Evolutionary conservation across 2,888 invertebrate genomes (phyloP), one percentile per base, ranked within the genome.

Genomic region (Petrolisthes manimaculis): DNA sequence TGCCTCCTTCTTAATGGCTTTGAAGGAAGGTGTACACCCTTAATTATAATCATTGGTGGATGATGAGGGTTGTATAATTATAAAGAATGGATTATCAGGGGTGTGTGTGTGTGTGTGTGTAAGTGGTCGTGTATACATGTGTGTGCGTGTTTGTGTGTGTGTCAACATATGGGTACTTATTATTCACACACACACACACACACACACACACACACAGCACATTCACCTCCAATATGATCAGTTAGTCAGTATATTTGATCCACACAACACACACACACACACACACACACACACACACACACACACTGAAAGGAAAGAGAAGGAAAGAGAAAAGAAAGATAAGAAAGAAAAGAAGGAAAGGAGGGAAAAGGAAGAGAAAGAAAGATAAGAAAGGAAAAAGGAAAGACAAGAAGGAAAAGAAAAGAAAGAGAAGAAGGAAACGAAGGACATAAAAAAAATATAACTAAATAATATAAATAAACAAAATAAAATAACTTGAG

Each of bases 81-180:
- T 0, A 37, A 37, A 37, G 37, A 37, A 37, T 21, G 55, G 14
- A 4, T 14, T 61, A 82, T 82, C n/a, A 56, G 24, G 55, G 2
- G 37, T 37, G 37, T 37, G 37, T 37, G 37, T 37, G 37, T 37
- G 37, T 37, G 37, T 37, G 37, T 37, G 37, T 37, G 37, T 37
- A 67, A n/a, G 24, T 69, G 37, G 9, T 8, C 55, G 18, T 71
- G 14, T 51, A 55, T 77, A 61, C 55, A 55, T 84, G 61, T 78
- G 74, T 77, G 61, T 78, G 74, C 77, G 61, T 84, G 74, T 84
- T 5, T 78, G 81, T 81, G 81, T 55, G 81, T 81, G 81, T 81
- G 81, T 55, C 55, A 8, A 24, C 12, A 56, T 55, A 4, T 75
- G 21, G 14, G 77, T n/a, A 75, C 14, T 24, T n/a, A n/a, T n/a